These are phyloP conservation scores for Ptiloglossa arizonensis DNA, from an alignment of 1,140 invertebrate genomes.

Conservation along the genomic window DNA sequence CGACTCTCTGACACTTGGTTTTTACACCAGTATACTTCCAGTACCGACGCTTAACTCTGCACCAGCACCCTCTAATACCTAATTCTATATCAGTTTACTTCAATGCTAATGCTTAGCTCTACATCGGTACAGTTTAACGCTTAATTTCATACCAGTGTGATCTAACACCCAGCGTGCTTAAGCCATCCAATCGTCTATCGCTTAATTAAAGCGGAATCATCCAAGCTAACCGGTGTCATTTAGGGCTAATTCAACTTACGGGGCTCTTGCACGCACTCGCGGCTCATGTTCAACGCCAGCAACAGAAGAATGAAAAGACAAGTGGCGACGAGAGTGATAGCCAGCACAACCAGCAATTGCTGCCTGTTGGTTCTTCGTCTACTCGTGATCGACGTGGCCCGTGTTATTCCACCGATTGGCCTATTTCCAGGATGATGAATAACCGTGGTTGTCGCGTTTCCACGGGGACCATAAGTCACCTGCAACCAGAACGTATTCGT, in stretches of 20 bases:
- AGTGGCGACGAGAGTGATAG: constrained; percentile 70
- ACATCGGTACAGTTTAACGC: not conserved
- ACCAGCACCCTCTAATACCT: too few relatives aligned
- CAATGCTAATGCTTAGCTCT: not conserved
- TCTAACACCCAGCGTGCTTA: too few relatives aligned
- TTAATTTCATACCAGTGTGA: too few relatives aligned
- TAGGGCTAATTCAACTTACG: constrained; percentile 65
- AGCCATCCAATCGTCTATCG: not conserved
- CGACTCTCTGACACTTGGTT: too few relatives aligned
- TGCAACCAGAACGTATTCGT: constrained; percentile 8
- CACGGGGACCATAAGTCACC: constrained; percentile 72
- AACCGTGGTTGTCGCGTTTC: constrained; percentile 68
- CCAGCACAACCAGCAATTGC: constrained; percentile 72
- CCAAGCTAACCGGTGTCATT: not conserved
- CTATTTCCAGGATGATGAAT: constrained; percentile 62
- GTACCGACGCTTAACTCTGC: too few relatives aligned
- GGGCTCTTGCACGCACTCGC: constrained; percentile 68
- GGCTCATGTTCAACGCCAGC: constrained; percentile 69
- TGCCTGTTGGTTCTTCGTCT: constrained; percentile 71
- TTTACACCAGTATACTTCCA: too few relatives aligned
- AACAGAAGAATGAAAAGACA: constrained; percentile 74
- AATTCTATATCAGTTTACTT: constrained; percentile 6
- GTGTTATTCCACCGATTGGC: constrained; percentile 65
- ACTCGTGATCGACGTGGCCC: constrained; percentile 71
- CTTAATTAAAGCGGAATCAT: constrained; percentile 13